Evolutionary conservation across 2,113 vertebrate genomes (phyloP).

Genomic region (Uria lomvia): DNA sequence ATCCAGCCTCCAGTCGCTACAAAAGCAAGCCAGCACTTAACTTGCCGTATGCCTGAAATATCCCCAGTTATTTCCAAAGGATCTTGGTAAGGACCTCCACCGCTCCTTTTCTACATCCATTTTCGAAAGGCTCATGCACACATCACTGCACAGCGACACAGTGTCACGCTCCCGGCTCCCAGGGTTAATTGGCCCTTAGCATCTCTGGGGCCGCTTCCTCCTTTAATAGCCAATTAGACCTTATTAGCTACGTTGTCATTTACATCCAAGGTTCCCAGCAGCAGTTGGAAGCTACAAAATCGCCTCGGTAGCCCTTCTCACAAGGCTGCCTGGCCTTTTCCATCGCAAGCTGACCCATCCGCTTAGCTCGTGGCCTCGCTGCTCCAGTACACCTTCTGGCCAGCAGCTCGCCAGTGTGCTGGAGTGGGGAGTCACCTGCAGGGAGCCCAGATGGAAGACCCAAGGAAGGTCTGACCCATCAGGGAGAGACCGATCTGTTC

Average conservation of each 20-base stretch:
- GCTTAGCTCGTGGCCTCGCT: not conserved
- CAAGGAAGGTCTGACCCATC: not conserved
- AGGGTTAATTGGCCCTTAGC: constrained; percentile 69
- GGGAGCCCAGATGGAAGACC: not conserved
- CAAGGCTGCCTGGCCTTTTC: not conserved
- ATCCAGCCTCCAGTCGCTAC: not conserved
- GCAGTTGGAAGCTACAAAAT: not conserved
- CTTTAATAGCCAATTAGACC: constrained; percentile 72
- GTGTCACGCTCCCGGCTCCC: not conserved
- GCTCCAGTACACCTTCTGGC: not conserved
- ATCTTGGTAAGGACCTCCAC: not conserved
- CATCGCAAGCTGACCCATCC: not conserved
- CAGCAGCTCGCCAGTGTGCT: not conserved
- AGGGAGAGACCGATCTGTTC: not conserved
- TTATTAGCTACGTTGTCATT: constrained; percentile 68
- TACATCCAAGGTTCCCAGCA: constrained; percentile 48
- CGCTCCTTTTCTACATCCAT: not conserved
- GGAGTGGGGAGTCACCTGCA: not conserved
- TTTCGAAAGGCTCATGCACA: not conserved
- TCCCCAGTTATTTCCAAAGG: not conserved
- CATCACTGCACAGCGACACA: constrained; percentile 18
- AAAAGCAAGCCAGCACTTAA: not conserved
- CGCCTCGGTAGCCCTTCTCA: not conserved
- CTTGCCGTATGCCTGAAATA: not conserved
- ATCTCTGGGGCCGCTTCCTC: constrained; percentile 49